Base-by-base conservation (phyloP, 2,888 invertebrate genomes). In the Campoplex capitator region DNA sequence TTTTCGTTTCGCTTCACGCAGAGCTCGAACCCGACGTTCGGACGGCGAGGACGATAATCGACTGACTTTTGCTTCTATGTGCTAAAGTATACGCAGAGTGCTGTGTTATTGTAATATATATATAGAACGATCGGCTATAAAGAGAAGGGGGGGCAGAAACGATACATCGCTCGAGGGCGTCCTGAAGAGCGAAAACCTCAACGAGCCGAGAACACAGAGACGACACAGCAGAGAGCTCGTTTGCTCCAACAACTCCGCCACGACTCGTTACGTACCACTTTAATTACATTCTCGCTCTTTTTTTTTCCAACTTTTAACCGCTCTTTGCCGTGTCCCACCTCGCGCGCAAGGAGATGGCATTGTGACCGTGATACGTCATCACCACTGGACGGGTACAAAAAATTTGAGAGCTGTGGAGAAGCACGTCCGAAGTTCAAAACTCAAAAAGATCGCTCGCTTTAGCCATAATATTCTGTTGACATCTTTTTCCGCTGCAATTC, bases 251-350 rank as follows among this genome's bases (percentile, higher is more conserved):
- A 42, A 75, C 70, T 83, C 56, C 45, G 67, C 77, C 75, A 58
- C 81, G 77, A 78, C 74, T 85, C 82, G 82, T 85, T 82, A 74
- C 82, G 67, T 78, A 74, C 82, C 71, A 74, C 82, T 82, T 82
- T 75, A 86, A 86, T 86, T 83, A 83, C 79, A 78, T 54, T 70
- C 78, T 78, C 74, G 42, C 85, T 75, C 48, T 58, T 77, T 67
- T 77, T 42, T 58, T 45, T 32, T 11, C 7, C n/a, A 42, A 35
- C 45, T 45, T 70, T 56, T 45, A 18, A 13, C 56, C 78, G 32
- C 42, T 45, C 70, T 68, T 28, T 70, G 51, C 70, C 42, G 68
- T 7, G 38, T 76, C 38, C 70, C 70, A 51, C 62, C n/a, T 51
- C 70, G 56, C 38, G 51, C 8, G 38, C 23, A 23, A 23, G 23